These are phyloP conservation scores for Apamea anceps DNA, from an alignment of 2,888 invertebrate species.

Conservation along the genomic window DNA sequence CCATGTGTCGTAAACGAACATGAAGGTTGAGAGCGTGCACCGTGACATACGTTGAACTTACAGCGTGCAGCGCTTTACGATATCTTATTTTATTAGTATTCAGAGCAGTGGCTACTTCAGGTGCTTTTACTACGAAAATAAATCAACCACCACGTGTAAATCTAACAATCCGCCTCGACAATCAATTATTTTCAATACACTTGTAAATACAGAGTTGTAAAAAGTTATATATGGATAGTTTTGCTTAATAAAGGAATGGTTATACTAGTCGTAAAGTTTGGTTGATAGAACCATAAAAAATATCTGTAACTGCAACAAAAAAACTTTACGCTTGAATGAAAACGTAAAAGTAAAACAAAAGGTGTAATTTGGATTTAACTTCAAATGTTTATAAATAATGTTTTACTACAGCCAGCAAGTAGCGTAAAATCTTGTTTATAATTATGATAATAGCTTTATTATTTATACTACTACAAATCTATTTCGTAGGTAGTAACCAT, in stretches of 20 bases:
- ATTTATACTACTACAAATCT: conserved; percentile 85
- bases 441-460: conserved; percentile 88
- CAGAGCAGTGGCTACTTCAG: conserved; percentile 4
- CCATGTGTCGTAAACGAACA: conserved; percentile 33
- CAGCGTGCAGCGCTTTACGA: conserved; percentile 10
- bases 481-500: conserved; percentile 88
- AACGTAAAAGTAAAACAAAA: conserved; percentile 59
- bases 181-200: conserved; percentile 13
- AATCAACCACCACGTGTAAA: conserved; percentile 14
- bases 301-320: conserved; percentile 47
- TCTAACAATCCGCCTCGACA: not conserved
- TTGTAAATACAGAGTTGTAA: conserved; percentile 31
- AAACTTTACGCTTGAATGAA: conserved; percentile 44
- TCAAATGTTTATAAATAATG: conserved; percentile 81
- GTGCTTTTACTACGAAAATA: conserved; percentile 36
- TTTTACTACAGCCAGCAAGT: conserved; percentile 84
- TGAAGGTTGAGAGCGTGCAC: conserved; percentile 34
- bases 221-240: conserved; percentile 21
- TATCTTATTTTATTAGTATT: conserved; percentile 27
- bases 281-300: conserved; percentile 31
- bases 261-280: conserved; percentile 16
- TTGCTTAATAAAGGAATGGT: conserved; percentile 11
- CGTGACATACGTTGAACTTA: conserved; percentile 36
- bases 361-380: conserved; percentile 67
- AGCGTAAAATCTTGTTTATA: conserved; percentile 89